Evolutionary conservation across 2,797 vertebrate species (phyloP), one percentile per base, ranked within the genome.

Genomic region (Thaleichthys pacificus): DNA sequence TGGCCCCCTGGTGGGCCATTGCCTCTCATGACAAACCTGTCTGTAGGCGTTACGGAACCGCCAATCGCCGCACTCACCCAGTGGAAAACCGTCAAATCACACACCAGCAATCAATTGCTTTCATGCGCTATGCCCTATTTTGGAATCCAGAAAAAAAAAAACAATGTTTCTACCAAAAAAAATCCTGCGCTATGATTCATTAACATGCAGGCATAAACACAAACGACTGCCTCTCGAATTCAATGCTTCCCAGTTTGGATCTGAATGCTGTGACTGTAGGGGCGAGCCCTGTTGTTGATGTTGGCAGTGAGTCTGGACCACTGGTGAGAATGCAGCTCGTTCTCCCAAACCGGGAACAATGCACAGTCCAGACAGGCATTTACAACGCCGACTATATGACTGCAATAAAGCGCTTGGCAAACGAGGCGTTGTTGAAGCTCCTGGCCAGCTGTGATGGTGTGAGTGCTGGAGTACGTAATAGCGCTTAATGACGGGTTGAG

Each of bases 341-440:
- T 84, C 84, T 73, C 80, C 84, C 75, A 80, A 87, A 83, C 86
- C 85, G 73, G 86, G 86, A 85, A 92, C 90, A 92, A 92, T 91
- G 77, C 89, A 85, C 80, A 85, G 80, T 47, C 83, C 89, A 89
- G 89, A 88, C 89, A 90, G 91, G 89, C 92, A 91, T 93, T 93
- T 93, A 93, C 91, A 91, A 83, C 92, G 88, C 85, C 75, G 85
- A 86, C 91, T 92, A 92, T 93, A 93, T 91, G 91, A 89, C 89
- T 80, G 91, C 88, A 89, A 91, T 93, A 93, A 93, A 93, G 91
- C 82, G 79, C 89, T 83, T 47, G 12, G 90, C 88, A 92, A 93
- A 93, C 91, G 87, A 93, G 91, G 85, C 89, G 88, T 89, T 91
- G 87, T 84, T 86, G 79, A 85, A 89, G 89, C 86, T 86, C 87